Evolutionary conservation across 2,888 invertebrate species (phyloP), one percentile per base, ranked within the genome.

Genomic region (Dasysyrphus albostriatus): DNA sequence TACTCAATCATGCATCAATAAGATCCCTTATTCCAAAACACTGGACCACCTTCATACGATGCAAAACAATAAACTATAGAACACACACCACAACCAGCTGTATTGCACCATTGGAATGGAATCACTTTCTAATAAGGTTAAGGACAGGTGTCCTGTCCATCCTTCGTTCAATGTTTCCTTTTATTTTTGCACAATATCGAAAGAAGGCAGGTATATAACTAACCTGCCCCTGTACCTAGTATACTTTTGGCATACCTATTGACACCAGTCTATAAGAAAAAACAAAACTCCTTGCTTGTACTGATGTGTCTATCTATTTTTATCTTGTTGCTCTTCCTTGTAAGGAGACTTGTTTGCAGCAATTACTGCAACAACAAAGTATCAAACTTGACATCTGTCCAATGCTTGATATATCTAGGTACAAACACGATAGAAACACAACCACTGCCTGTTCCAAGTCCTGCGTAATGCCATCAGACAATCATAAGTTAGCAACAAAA

Each of bases 61-160:
- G n/a, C 12, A 51, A 29, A 54, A 54, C 51, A 44, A 51, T 24
- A 29, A 14, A 29, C 49, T 5, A 10, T 9, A 49, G 6, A 44
- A 51, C 12, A 67, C 29, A 58, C 74, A 82, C 82, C 77, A 78
- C 61, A n/a, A n/a, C n/a, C n/a, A 73, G 61, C 39, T 65, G 32
- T 47, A 61, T 61, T 58, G 73, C 63, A 73, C 69, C 49, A 37
- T 42, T 63, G n/a, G 37, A 63, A 54, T 67, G 67, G 24, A 81
- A 85, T 78, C 51, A 56, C 69, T 78, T 85, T 85, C 82, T 77
- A 85, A 85, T 82, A 78, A 59, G 77, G 44, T 37, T 16, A 34
- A 37, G 51, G 69, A 74, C 81, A 85, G 85, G 85, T 85, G 85
- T 77, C 59, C 84, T 73, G 34, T 67, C 19, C 49, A 49, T 67